Percentiles rank a stretch among this genome's conserved stretches.
Conservation (phyloP, 2,113 vertebrate species). For the Anguilla rostrata region DNA sequence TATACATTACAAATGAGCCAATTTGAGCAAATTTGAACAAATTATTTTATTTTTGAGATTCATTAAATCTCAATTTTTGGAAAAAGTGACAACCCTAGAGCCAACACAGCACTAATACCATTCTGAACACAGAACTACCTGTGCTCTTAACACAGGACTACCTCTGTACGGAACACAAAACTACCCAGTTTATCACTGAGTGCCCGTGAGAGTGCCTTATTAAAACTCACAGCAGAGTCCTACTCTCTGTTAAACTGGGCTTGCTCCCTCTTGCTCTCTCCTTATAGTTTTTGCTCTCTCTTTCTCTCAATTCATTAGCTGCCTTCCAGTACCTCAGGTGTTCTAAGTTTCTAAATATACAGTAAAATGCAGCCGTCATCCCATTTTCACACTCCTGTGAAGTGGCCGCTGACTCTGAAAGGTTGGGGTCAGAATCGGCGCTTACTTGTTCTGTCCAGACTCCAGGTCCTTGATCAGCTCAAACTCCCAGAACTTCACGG, state of each 20-base stretch:
- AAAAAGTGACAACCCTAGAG: no score
- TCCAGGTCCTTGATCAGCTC: conserved; percentile 85
- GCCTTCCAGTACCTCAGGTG: background rate
- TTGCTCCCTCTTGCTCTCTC: background rate
- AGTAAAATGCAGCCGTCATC: background rate
- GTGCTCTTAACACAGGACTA: background rate
- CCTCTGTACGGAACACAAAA: no score
- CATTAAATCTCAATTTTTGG: no score
- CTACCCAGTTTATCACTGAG: background rate
- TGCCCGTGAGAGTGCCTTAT: background rate
- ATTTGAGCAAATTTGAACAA: no score
- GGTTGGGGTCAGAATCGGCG: background rate
- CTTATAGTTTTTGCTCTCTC: background rate
- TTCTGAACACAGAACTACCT: background rate
- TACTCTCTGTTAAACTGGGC: background rate
- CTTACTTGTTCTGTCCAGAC: conserved; percentile 80
- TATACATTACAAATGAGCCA: no score
- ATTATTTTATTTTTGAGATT: no score
- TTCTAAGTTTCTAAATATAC: conserved; percentile 7
- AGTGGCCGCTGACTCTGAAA: background rate
- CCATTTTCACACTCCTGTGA: background rate
- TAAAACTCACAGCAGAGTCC: background rate
- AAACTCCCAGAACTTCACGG: conserved; percentile 97
- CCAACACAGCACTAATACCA: background rate
- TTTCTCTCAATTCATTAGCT: background rate